Evolutionary conservation across 2,888 invertebrate genomes (phyloP).

Genomic region (Amblyjoppa proteus): DNA sequence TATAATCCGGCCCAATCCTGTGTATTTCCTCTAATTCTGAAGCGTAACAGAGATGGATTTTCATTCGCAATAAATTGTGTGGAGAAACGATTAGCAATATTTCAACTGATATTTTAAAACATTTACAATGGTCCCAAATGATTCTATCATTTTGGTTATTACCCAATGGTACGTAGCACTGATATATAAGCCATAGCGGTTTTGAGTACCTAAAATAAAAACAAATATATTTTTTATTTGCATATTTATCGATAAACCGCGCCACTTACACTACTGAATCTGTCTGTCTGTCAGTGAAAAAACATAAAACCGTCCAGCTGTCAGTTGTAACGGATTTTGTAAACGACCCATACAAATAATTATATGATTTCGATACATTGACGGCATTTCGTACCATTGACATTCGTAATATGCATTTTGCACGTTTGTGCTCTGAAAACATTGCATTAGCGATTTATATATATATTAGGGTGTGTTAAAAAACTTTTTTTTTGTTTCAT

Average conservation of each 20-base stretch:
- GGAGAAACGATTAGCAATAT: not conserved
- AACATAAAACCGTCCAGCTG: constrained; percentile 62
- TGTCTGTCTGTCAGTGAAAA: constrained; percentile 62
- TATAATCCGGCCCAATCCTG: too few species aligned
- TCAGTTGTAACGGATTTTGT: constrained; percentile 56
- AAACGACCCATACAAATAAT: constrained; percentile 55
- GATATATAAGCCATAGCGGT: constrained; percentile 63
- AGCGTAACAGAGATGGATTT: too few species aligned
- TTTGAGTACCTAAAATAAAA: constrained; percentile 60
- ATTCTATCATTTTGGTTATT: not conserved
- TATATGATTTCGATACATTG: constrained; percentile 42
- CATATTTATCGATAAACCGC: not conserved
- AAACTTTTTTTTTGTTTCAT: not conserved
- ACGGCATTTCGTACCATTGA: constrained; percentile 54
- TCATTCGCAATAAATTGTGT: too few species aligned
- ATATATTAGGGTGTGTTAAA: too few species aligned
- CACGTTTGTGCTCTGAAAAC: constrained; percentile 84
- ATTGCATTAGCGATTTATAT: not conserved
- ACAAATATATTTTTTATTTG: not conserved
- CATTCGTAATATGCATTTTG: constrained; percentile 86
- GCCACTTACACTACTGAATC: constrained; percentile 47
- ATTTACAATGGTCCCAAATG: not conserved
- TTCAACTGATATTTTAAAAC: not conserved
- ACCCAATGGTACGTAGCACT: constrained; percentile 58
- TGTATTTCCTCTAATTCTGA: too few species aligned